Conservation (phyloP, 2,797 vertebrate genomes). For the Heliangelus exortis region DNA sequence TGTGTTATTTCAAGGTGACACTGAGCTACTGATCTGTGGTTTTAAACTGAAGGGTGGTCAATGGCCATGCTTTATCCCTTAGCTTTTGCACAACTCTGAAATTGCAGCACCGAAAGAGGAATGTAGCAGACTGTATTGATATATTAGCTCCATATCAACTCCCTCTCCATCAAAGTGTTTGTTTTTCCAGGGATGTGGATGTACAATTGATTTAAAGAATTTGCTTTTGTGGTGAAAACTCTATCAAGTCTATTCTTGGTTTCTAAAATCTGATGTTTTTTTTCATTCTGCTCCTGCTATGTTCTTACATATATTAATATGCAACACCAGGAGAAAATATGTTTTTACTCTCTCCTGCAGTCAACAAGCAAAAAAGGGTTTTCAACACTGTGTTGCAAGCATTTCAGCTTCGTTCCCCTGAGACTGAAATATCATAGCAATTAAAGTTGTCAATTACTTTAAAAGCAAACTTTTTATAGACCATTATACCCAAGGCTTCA, state of each 20-base stretch:
- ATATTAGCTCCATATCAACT: not conserved
- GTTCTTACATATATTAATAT: not conserved
- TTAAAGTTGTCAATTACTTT: conserved; percentile 5
- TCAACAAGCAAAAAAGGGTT: not conserved
- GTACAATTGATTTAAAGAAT: not conserved
- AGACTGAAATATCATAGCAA: conserved; percentile 6
- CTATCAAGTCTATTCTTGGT: not conserved
- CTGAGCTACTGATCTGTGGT: not conserved
- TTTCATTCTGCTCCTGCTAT: not conserved
- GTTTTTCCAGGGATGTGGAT: not conserved
- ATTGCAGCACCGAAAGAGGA: not conserved
- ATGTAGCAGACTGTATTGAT: not conserved
- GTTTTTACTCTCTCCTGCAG: not conserved
- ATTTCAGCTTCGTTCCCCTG: conserved; percentile 1
- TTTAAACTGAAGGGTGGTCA: not conserved
- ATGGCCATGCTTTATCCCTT: not conserved
- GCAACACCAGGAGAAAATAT: not conserved
- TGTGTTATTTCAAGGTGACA: conserved; percentile 11
- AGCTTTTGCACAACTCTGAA: not conserved
- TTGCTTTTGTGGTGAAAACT: not conserved
- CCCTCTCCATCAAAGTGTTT: not conserved
- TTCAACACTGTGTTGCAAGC: not conserved
- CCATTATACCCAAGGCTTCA: conserved; percentile 26
- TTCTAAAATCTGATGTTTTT: not conserved
- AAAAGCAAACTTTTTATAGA: conserved; percentile 40